Conservation (phyloP, 1,140 invertebrate genomes). For the Brachionus rubens region DNA sequence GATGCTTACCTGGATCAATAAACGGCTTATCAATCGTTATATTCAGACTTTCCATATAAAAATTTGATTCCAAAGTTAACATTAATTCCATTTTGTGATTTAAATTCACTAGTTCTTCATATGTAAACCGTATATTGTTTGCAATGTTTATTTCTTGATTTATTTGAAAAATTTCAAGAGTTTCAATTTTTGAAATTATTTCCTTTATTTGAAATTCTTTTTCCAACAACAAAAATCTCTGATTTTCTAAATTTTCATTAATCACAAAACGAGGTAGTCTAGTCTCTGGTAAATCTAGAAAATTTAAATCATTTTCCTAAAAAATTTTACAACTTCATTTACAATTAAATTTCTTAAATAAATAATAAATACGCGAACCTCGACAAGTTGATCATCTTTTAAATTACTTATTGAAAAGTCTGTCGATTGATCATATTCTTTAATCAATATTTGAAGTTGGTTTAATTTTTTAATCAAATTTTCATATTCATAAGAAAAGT, state of each 20-base stretch:
- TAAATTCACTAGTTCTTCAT: not conserved
- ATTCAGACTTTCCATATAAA: not conserved
- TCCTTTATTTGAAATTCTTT: not conserved
- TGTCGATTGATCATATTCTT: not conserved
- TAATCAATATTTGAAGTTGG: not conserved
- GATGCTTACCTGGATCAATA: constrained; percentile 5
- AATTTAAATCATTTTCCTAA: too few relatives aligned
- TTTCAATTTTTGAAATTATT: constrained; percentile 1
- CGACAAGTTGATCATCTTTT: not conserved
- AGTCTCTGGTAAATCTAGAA: not conserved
- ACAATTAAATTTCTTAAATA: too few relatives aligned
- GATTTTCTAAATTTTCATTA: constrained; percentile 23
- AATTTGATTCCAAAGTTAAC: not conserved
- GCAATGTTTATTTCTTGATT: not conserved
- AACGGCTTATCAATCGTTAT: constrained; percentile 11
- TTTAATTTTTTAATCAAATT: not conserved
- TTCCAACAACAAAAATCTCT: not conserved
- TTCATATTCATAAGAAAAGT: constrained; percentile 24
- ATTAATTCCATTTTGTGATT: not conserved
- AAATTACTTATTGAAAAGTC: not conserved
- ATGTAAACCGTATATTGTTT: constrained; percentile 7
- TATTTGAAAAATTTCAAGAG: constrained; percentile 3
- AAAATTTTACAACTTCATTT: too few relatives aligned
- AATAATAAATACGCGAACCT: too few relatives aligned
- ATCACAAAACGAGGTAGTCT: not conserved